Conservation (phyloP, 35 echinoderm and acorn worm genomes). For the Diadema setosum region DNA sequence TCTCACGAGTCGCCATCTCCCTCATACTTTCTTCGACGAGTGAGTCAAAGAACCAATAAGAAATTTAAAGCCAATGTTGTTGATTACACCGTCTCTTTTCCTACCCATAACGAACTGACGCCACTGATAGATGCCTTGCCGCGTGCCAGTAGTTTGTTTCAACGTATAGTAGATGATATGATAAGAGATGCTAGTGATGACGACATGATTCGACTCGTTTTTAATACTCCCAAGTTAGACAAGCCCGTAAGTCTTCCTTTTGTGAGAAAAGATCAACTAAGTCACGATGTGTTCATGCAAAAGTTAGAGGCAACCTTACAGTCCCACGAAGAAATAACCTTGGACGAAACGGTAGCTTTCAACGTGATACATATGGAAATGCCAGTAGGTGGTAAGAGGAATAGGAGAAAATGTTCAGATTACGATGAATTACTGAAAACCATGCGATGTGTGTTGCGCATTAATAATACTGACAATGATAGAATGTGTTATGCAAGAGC, state of each 20-base stretch:
- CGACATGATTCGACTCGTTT: neutral
- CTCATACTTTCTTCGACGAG: too few species aligned
- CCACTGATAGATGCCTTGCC: neutral
- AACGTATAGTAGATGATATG: neutral
- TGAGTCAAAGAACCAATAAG: neutral
- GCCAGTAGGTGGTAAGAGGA: neutral
- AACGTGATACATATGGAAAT: neutral
- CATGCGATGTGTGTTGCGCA: neutral
- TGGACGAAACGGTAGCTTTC: neutral
- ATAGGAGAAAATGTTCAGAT: neutral
- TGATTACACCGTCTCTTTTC: neutral
- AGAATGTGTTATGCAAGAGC: conserved; percentile 51
- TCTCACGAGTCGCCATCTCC: too few species aligned
- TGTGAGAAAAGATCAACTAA: neutral
- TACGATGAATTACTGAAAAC: neutral
- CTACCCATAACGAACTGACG: neutral
- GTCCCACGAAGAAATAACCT: neutral
- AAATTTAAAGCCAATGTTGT: neutral
- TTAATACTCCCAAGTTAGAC: neutral
- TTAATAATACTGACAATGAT: conserved; percentile 18
- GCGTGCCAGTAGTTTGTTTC: neutral
- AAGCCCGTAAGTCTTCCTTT: neutral
- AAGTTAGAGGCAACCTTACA: neutral
- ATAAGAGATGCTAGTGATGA: neutral
- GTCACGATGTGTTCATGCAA: neutral